Base-by-base conservation (phyloP, 2,113 vertebrate species). In the Dasyprocta punctata region DNA sequence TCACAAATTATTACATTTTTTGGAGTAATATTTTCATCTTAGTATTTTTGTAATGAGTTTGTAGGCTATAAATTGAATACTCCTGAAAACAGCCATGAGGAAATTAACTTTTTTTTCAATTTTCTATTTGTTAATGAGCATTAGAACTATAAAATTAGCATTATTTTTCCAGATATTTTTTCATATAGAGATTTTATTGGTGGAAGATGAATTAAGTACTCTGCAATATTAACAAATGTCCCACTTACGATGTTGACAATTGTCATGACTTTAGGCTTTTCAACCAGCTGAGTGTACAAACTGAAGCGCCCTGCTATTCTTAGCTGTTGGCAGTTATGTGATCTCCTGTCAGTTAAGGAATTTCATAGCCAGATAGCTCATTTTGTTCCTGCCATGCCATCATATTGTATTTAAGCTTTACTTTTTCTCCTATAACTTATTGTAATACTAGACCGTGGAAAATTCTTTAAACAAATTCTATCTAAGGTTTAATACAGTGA, bases 51-150 rank as follows among this genome's bases (percentile, higher is more conserved):
- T 80, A 89, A 61, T 71, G n/a, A 95, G 89, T 91, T 97, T 0
- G 1, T 77, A 97, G 84, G 36, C 24, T 98, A 86, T 58, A 92
- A 36, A 0, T 92, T 12, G 96, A 54, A 94, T 83, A 96, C 58
- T 89, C 65, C 58, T 95, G 56, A 95, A 96, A 98, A 54, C 93
- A 97, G 95, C 94, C 94, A 96, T 22, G 96, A 96, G 54, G 75
- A 82, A 36, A 89, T 93, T 77, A 95, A 77, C 96, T 97, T 96
- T 82, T 47, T 54, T 54, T 54, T 54, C 96, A 38, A 30, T 97
- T 96, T 92, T 94, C 36, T 30, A 1, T 97, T 98, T 97, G 44
- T 96, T 98, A 95, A 92, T 67, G 81, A 63, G 4, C 5, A 20
- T 87, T 96, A 94, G 28, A 60, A 96, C 44, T 98, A 26, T 56